phyloP scores from a whole-genome alignment of 2,797 vertebrate genomes.

The Agapornis canus region DNA sequence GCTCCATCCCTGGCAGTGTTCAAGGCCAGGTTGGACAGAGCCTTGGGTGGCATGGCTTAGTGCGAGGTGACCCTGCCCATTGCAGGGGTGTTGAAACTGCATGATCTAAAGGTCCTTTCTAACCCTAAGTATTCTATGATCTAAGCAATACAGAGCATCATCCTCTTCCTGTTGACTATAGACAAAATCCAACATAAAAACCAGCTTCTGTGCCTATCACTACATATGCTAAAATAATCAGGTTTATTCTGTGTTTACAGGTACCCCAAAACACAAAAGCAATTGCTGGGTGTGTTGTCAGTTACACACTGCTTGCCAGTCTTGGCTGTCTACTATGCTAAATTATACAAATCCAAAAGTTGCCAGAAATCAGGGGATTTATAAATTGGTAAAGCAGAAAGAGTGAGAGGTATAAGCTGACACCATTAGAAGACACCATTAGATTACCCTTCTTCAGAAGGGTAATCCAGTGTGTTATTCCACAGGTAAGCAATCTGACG shows the following conservation, averaged over 20 bases:
- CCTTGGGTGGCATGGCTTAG: no score
- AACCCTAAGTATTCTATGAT: no score
- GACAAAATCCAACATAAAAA: constrained; percentile 3
- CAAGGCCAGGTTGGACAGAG: no score
- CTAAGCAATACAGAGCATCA: not conserved
- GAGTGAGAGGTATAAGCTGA: not conserved
- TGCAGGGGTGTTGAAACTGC: no score
- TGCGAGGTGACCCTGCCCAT: no score
- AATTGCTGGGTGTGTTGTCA: not conserved
- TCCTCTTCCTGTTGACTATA: not conserved
- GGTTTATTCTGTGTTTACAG: not conserved
- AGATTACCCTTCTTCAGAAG: not conserved
- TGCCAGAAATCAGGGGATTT: not conserved
- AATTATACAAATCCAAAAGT: not conserved
- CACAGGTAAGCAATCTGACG: not conserved
- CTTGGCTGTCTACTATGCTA: not conserved
- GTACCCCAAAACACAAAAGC: not conserved
- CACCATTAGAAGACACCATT: not conserved
- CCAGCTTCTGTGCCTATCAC: not conserved
- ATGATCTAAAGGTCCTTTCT: no score
- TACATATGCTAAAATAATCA: not conserved
- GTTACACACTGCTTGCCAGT: not conserved
- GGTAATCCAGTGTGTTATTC: not conserved
- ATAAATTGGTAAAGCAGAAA: not conserved
- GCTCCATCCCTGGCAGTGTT: no score